Evolutionary conservation across 2,113 vertebrate genomes (phyloP), one percentile per base, ranked within the genome.

Genomic region (Rissa tridactyla): DNA sequence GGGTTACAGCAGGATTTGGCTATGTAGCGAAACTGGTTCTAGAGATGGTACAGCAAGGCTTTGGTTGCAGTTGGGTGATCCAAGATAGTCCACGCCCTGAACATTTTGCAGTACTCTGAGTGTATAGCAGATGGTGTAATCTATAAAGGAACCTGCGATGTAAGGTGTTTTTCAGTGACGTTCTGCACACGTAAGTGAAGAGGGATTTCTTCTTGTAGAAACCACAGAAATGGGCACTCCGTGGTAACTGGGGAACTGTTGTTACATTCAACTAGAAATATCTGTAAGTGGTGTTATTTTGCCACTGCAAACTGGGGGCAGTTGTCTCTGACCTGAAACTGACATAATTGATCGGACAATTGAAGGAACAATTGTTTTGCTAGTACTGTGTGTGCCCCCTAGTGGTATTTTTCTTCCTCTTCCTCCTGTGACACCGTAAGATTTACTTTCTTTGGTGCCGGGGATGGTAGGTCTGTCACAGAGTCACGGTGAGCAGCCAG

Each of bases 331-430:
- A 54, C 66, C 49, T 44, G 72, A 46, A 36, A n/a, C 42, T 40
- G 65, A 13, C 54, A 13, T 40, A 44, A 40, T 26, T 40, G 60
- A 10, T 5, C 4, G 47, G 46, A 58, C 47, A 47, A 22, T 22
- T 70, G 60, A 51, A 40, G 49, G 32, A 82, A 62, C 65, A 32
- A 38, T 81, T 30, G 58, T 30, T 98, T 98, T 98, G 80, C 69
- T 68, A 96, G 92, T 92, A 16, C 79, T 90, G 51, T 49, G 83
- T 54, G 68, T 96, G 97, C 97, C 97, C 97, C 90, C 96, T 96
- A 61, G 97, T 97, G 97, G 97, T 57, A 22, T 26, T 86, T 96
- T 32, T 21, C 9, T 54, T 89, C 26, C 46, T 75, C 70, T 91
- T 73, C 57, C 77, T 70, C 61, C 46, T 94, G 44, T 1, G 57